These are phyloP conservation scores for Caenorhabditis remanei DNA, from an alignment of 1,140 invertebrate genomes.

Conservation along the genomic window DNA sequence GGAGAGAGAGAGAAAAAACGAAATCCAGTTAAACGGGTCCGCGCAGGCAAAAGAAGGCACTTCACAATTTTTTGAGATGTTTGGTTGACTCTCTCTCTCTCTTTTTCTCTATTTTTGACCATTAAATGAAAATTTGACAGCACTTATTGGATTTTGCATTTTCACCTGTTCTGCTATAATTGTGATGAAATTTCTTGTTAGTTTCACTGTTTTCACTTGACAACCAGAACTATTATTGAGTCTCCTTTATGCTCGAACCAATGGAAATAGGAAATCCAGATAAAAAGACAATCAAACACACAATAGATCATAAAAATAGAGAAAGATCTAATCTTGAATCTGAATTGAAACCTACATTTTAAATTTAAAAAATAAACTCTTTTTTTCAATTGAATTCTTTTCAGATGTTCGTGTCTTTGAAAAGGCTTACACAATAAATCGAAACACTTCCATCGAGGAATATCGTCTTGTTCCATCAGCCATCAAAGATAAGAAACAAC, in stretches of 20 bases:
- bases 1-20: conserved; percentile 32
- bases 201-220: no score
- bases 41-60: neutral
- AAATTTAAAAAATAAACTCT: neutral
- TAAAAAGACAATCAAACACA: no score
- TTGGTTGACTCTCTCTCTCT: conserved; percentile 32
- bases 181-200: neutral
- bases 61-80: conserved; percentile 45
- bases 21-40: conserved; percentile 51
- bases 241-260: no score
- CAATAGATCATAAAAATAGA: no score
- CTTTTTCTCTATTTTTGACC: neutral
- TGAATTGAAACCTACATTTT: no score
- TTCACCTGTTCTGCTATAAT: conserved; percentile 3
- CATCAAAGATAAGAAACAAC: conserved; percentile 46
- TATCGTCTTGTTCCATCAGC: conserved; percentile 42
- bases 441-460: conserved; percentile 24
- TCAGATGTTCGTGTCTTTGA: conserved; percentile 37
- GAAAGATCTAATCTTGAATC: no score
- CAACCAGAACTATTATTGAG: no score
- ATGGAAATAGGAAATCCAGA: no score
- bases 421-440: conserved; percentile 50
- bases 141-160: neutral
- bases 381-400: neutral
- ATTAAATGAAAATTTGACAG: neutral